phyloP scores from a whole-genome alignment of 2,888 invertebrate species.

The Pelosia muscerda region DNA sequence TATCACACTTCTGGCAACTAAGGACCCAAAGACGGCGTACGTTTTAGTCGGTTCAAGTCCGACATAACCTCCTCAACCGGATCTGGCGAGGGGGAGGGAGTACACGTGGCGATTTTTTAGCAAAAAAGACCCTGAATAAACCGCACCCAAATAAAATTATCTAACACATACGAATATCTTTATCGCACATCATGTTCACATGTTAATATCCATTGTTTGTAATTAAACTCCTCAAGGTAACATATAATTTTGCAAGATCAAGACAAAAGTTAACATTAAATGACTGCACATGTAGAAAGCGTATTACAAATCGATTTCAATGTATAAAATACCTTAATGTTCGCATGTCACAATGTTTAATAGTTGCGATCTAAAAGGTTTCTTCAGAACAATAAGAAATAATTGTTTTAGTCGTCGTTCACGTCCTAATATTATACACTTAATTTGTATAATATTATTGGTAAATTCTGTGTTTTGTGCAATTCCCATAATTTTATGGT shows the following conservation, averaged over 20 bases:
- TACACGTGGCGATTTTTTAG: too few species aligned
- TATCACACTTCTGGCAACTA: too few species aligned
- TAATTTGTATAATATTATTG: constrained; percentile 15
- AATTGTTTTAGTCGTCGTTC: constrained; percentile 10
- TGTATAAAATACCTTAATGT: constrained; percentile 22
- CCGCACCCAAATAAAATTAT: constrained; percentile 34
- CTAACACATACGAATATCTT: constrained; percentile 19
- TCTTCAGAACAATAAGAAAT: constrained; percentile 19
- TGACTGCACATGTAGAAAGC: constrained; percentile 29
- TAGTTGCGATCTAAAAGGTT: constrained; percentile 18
- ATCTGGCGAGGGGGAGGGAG: too few species aligned
- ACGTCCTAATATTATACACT: constrained; percentile 10
- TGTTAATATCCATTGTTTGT: constrained; percentile 5
- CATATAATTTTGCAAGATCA: constrained; percentile 35
- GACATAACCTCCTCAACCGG: too few species aligned
- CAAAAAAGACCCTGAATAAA: too few species aligned
- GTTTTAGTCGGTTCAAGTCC: too few species aligned
- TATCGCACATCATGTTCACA: constrained; percentile 4
- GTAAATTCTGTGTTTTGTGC: constrained; percentile 10
- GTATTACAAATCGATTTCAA: constrained; percentile 37
- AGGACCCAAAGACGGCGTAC: too few species aligned
- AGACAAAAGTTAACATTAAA: constrained; percentile 37
- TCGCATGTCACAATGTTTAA: constrained; percentile 31
- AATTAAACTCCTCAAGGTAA: constrained; percentile 24
- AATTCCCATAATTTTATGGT: neutral